Percentiles rank a stretch among this genome's conserved stretches.
Evolutionary conservation across 2,113 vertebrate genomes (phyloP).

Genomic region (Corydoras maculifer): DNA sequence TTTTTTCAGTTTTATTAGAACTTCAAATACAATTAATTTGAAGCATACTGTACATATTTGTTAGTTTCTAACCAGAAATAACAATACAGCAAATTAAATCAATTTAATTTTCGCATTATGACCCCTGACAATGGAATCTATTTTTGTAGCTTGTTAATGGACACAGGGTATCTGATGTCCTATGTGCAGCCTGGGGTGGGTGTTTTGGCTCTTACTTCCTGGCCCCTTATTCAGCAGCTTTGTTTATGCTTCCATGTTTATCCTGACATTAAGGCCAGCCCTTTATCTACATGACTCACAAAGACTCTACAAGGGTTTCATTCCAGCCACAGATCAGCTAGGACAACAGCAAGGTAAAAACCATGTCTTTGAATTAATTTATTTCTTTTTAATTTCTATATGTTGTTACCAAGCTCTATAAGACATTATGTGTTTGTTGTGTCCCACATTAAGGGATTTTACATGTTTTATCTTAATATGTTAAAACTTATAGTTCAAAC

Average conservation of each 20-base stretch:
- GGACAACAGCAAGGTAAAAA: constrained; percentile 37
- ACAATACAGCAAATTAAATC: no score
- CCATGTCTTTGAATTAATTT: constrained; percentile 2
- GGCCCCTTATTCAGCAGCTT: constrained; percentile 7
- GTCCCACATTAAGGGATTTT: background rate
- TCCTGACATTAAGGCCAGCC: constrained; percentile 35
- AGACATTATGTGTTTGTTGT: background rate
- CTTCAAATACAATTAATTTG: no score
- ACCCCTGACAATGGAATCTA: constrained; percentile 3
- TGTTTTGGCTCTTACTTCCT: constrained; percentile 16
- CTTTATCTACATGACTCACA: constrained; percentile 22
- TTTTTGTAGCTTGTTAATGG: constrained; percentile 31
- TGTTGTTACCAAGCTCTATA: background rate
- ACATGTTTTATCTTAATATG: no score
- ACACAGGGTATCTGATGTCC: constrained; percentile 32
- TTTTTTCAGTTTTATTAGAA: no score
- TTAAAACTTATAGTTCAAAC: no score
- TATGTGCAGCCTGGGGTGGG: constrained; percentile 23
- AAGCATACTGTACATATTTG: no score
- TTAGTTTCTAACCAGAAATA: no score
- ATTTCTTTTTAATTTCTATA: background rate
- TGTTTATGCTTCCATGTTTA: constrained; percentile 16
- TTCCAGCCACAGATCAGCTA: constrained; percentile 24
- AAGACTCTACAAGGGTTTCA: constrained; percentile 27
- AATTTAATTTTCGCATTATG: no score